Evolutionary conservation across 1,140 invertebrate species (phyloP).

Genomic region (Zeugodacus cucurbitae): DNA sequence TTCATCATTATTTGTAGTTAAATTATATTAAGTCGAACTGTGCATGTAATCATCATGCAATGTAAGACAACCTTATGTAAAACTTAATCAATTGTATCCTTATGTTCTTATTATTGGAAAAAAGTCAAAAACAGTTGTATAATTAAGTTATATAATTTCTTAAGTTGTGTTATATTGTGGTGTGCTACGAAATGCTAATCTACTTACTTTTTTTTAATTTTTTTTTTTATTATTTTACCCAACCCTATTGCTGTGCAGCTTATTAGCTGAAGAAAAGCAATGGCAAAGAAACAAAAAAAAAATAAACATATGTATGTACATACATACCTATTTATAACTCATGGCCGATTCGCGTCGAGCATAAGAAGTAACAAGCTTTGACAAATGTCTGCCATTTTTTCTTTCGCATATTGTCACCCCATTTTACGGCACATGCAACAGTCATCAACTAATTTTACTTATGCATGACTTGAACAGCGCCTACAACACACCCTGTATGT

Average conservation of each 20-base stretch:
- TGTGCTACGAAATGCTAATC: too few relatives aligned
- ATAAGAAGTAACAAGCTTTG: neutral
- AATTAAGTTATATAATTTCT: too few relatives aligned
- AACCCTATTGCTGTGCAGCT: neutral
- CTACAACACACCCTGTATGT: neutral
- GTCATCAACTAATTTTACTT: conserved; percentile 30
- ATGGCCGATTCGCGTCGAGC: neutral
- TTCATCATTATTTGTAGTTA: too few relatives aligned
- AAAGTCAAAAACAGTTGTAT: too few relatives aligned
- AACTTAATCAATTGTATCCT: too few relatives aligned
- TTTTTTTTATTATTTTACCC: neutral
- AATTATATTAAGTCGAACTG: too few relatives aligned
- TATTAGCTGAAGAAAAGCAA: neutral
- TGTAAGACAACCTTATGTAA: too few relatives aligned
- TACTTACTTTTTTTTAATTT: too few relatives aligned
- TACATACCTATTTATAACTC: neutral
- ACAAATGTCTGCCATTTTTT: conserved; percentile 5
- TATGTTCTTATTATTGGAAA: too few relatives aligned
- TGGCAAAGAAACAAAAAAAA: neutral
- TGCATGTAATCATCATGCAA: too few relatives aligned
- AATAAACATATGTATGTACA: neutral
- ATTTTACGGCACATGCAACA: conserved; percentile 17
- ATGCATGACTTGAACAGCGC: conserved; percentile 29
- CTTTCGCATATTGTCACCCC: neutral
- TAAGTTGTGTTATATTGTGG: too few relatives aligned